These are phyloP conservation scores for Eurypyga helias DNA, from an alignment of 2,113 vertebrate species.

Conservation along the genomic window DNA sequence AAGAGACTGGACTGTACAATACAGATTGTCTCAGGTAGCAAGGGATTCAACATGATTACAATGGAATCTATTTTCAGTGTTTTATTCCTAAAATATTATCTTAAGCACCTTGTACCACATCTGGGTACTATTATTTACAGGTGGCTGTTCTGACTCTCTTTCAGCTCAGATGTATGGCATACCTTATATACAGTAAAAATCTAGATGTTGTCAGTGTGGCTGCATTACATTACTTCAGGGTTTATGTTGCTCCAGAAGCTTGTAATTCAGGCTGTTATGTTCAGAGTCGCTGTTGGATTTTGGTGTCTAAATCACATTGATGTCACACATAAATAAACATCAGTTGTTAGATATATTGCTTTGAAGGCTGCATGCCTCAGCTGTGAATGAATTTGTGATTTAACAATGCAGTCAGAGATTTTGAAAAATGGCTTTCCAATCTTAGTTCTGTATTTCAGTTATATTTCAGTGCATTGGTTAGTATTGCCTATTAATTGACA, in stretches of 20 bases:
- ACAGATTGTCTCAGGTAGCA: neutral
- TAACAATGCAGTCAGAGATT: neutral
- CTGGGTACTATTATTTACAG: neutral
- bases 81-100: neutral
- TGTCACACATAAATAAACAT: neutral
- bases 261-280: neutral
- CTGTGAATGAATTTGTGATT: neutral
- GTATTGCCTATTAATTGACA: neutral
- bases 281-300: neutral
- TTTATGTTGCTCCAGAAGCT: neutral
- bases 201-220: neutral
- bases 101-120: neutral
- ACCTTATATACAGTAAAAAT: neutral
- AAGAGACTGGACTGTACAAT: neutral
- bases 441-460: neutral
- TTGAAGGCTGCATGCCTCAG: neutral
- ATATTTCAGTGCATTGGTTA: neutral
- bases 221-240: neutral
- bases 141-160: neutral
- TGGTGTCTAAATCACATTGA: slow-evolving; percentile 3
- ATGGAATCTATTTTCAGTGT: neutral
- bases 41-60: neutral
- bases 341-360: neutral
- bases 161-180: neutral
- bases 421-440: neutral